Base-by-base conservation (phyloP, 2,888 invertebrate species). In the Metallyticus violacea region DNA sequence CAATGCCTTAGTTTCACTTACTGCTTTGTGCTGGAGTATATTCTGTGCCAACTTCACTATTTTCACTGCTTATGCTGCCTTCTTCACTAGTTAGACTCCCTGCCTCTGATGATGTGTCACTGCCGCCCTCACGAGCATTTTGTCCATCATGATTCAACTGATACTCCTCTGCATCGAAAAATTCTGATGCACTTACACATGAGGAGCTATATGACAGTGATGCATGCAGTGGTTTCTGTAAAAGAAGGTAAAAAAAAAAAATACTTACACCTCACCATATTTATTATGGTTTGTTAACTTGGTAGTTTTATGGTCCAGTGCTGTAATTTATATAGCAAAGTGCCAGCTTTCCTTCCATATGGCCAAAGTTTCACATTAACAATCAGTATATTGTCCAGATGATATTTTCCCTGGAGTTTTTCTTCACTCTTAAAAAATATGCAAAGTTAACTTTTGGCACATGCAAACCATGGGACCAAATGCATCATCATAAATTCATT, bases 181-280 rank as follows among this genome's bases (percentile, higher is more conserved):
- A 97, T 91, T 97, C 96, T 0, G 95, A 95, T 0, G 95, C 95
- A 87, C 95, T 95, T 28, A 96, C 94, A 89, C 96, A 95, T 0
- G 96, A 96, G 28, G 96, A 96, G 90, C 96, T 96, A 91, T 95
- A 95, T 90, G 96, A 96, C 81, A 95, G 91, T 0, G 95, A 95
- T 90, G 94, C 94, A 88, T 94, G 94, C 89, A 95, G 93, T 15
- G 87, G 85, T 26, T 86, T 87, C 87, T 88, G 88, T 9, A 87
- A 22, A 62, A 62, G 40, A 22, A n/a, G n/a, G n/a, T n/a, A n/a
- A n/a, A n/a, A n/a, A 62, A 62, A 15, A 22, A 62, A 15, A 62
- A 62, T 22, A 62, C 40, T 62, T 62, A 9, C 40, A 62, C 40
- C 40, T 62, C 15, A 62, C 15, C 9, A 62, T 15, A 3, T n/a